Evolutionary conservation across 2,888 invertebrate genomes (phyloP).

Genomic region (Limnephilus lunatus): DNA sequence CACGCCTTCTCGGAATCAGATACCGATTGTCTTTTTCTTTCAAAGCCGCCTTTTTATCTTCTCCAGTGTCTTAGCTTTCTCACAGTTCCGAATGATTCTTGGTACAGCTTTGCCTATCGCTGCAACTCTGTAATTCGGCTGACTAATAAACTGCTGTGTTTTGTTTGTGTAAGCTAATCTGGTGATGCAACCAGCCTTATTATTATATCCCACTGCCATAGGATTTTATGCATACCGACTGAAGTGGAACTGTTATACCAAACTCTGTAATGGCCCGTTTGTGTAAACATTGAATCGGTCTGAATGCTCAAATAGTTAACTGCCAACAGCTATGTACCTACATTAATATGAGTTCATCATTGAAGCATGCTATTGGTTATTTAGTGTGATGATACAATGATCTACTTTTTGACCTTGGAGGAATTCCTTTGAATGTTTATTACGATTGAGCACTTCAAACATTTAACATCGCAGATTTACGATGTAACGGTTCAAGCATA

Average conservation of each 20-base stretch:
- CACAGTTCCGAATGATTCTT: background rate
- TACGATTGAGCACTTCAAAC: background rate
- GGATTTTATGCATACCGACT: conserved; percentile 7
- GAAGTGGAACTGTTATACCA: conserved; percentile 11
- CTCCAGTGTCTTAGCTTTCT: background rate
- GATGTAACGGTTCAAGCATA: background rate
- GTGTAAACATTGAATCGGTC: conserved; percentile 12
- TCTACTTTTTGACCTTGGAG: background rate
- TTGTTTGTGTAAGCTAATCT: conserved; percentile 25
- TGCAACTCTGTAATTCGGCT: background rate
- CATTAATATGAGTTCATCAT: conserved; percentile 27
- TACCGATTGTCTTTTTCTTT: background rate
- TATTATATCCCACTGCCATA: background rate
- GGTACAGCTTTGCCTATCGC: background rate
- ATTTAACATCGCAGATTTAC: background rate
- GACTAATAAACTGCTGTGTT: conserved; percentile 27
- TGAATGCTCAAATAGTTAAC: conserved; percentile 2
- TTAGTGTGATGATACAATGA: background rate
- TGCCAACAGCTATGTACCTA: background rate
- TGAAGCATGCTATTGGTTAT: background rate
- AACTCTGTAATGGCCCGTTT: conserved; percentile 9
- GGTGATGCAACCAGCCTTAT: conserved; percentile 20
- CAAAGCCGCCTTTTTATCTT: background rate
- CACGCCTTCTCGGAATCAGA: background rate
- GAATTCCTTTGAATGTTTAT: background rate